phyloP scores from a whole-genome alignment of 2,113 vertebrate genomes.

The Corythornis madagascariensis region DNA sequence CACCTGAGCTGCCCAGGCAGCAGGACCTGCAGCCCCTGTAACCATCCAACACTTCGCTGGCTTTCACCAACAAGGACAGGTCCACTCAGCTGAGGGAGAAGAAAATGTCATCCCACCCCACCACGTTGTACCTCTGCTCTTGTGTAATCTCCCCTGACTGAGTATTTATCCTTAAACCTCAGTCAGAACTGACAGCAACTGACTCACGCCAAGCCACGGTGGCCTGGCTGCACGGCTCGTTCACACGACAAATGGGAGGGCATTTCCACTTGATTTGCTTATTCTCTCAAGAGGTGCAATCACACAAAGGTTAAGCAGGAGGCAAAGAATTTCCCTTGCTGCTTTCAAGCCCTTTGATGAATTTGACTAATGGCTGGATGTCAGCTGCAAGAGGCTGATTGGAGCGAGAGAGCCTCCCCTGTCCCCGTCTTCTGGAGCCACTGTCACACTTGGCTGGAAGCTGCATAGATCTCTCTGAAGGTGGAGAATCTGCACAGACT shows the following conservation, averaged over 20 bases:
- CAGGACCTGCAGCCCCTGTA: neutral
- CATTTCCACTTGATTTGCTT: conserved; percentile 59
- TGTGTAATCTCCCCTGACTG: neutral
- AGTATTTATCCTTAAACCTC: conserved; percentile 53
- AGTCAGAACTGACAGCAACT: neutral
- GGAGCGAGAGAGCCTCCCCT: neutral
- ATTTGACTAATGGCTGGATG: conserved; percentile 45
- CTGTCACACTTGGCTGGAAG: neutral
- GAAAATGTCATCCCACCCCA: neutral
- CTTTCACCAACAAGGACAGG: neutral
- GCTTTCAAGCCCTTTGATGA: conserved; percentile 54
- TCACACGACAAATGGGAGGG: conserved; percentile 41
- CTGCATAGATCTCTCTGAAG: neutral
- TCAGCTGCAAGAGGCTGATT: conserved; percentile 51
- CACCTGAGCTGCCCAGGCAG: neutral
- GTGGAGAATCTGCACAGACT: neutral
- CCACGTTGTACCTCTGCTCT: neutral
- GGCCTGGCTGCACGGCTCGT: neutral
- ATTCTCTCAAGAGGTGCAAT: conserved; percentile 65
- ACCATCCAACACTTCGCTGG: rapidly evolving
- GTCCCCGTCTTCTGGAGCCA: neutral
- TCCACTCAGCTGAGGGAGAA: neutral
- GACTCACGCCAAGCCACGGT: conserved; percentile 1
- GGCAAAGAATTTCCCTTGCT: conserved; percentile 49
- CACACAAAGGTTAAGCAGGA: conserved; percentile 55